phyloP scores from a whole-genome alignment of 2,113 vertebrate genomes.

The Nesoenas mayeri region DNA sequence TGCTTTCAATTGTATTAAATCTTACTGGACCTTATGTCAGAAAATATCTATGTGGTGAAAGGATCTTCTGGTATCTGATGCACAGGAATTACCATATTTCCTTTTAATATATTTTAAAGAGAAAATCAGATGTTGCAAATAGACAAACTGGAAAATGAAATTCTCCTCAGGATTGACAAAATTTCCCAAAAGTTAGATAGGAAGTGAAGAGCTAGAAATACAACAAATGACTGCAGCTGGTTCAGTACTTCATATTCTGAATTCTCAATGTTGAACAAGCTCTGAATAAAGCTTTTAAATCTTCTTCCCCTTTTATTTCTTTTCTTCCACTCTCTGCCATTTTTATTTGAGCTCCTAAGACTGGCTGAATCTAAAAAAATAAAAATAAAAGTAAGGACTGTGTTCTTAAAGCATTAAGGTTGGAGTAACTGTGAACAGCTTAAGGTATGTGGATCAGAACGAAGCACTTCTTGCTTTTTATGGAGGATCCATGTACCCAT shows the following conservation, averaged over 20 bases:
- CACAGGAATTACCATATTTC: background rate
- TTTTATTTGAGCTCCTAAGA: background rate
- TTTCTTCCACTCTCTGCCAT: background rate
- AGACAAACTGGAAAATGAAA: background rate
- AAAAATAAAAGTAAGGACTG: background rate
- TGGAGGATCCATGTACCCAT: background rate
- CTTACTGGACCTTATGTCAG: background rate
- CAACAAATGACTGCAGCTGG: background rate
- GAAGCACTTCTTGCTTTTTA: background rate
- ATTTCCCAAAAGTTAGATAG: background rate
- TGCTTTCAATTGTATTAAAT: background rate
- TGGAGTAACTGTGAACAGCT: background rate
- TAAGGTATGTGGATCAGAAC: background rate
- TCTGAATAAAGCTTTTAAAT: conserved; percentile 21
- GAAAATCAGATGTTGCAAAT: background rate
- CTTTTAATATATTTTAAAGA: background rate
- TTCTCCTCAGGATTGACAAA: background rate
- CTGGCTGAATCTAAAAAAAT: background rate
- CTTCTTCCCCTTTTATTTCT: background rate
- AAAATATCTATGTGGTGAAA: background rate
- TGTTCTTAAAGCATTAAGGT: background rate
- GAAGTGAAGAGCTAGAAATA: background rate
- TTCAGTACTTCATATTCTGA: background rate
- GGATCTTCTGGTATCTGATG: background rate
- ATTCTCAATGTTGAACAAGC: background rate